Evolutionary conservation across 2,888 invertebrate genomes (phyloP), one percentile per base, ranked within the genome.

Genomic region (Bhutanitis thaidina): DNA sequence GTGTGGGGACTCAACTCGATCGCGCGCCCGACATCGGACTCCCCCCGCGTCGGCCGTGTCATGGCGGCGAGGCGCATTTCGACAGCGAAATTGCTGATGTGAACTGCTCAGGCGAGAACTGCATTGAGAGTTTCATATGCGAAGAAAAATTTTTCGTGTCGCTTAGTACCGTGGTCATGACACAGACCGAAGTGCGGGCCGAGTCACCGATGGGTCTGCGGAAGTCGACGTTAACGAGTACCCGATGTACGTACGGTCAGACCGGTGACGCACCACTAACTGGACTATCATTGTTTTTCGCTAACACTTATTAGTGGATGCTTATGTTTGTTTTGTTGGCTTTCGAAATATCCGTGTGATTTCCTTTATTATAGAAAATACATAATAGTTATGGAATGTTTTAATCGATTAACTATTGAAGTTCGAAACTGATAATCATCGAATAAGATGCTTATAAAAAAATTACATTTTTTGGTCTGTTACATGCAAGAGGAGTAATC

Each of bases 281-380:
- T 68, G 75, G 71, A 79, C 72, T 69, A 67, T 70, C 67, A 62
- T 76, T 73, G 77, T 76, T 80, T 77, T 74, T 73, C 69, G 81
- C 80, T 81, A 76, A 82, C 82, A 77, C 77, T 77, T 74, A 72
- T 72, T 80, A 79, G 83, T 79, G 83, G 75, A 82, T 69, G 86
- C 85, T 85, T 84, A 69, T 71, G 82, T 84, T 82, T 81, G 80
- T 85, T 86, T 82, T 79, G 83, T 86, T 85, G 80, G 82, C 86
- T 87, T 86, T 80, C 80, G 63, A 85, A 86, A 81, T 84, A 84
- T 85, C 81, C 69, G 88, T 85, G 88, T 87, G 87, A 77, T 82
- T 86, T 83, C 71, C 69, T 83, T 84, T 79, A 71, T 72, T 61
- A 72, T 81, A 83, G 80, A 72, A 71, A 74, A 58, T 62, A 62